These are phyloP conservation scores for Chlorops oryzae DNA, from an alignment of 1,140 invertebrate genomes.

Conservation along the genomic window DNA sequence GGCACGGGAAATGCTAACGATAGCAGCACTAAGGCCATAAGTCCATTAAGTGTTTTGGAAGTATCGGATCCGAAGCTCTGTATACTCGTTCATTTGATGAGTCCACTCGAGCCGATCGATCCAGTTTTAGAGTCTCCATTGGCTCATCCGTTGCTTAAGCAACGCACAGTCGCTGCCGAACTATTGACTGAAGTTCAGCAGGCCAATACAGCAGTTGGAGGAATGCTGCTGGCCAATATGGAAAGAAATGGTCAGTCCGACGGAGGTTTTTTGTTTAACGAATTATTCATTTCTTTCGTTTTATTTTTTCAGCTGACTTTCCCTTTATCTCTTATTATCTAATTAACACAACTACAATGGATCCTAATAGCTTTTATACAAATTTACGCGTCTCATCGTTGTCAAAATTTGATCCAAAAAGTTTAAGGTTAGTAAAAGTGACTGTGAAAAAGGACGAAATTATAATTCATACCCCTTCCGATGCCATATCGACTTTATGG, in stretches of 20 bases:
- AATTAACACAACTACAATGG: slow-evolving; percentile 76
- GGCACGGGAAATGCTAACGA: too few species aligned
- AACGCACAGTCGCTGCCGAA: slow-evolving; percentile 69
- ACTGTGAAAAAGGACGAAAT: too few species aligned
- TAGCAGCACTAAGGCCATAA: slow-evolving; percentile 49
- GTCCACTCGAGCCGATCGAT: slow-evolving; percentile 73
- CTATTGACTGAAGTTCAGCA: slow-evolving; percentile 66
- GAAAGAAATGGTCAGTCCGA: slow-evolving; percentile 67
- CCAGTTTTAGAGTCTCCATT: slow-evolving; percentile 76
- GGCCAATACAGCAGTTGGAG: slow-evolving; percentile 64
- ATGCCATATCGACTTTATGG: too few species aligned
- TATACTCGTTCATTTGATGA: slow-evolving; percentile 81
- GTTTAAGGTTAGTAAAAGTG: slow-evolving; percentile 34
- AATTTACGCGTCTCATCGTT: slow-evolving; percentile 72
- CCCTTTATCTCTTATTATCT: slow-evolving; percentile 87
- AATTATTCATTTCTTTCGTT: not conserved
- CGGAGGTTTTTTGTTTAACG: not conserved
- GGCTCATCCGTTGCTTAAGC: slow-evolving; percentile 65
- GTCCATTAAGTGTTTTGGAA: slow-evolving; percentile 69
- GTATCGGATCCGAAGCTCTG: slow-evolving; percentile 82
- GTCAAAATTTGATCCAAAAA: slow-evolving; percentile 73
- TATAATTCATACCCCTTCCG: not conserved
- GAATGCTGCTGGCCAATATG: slow-evolving; percentile 82
- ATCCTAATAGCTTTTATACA: slow-evolving; percentile 77
- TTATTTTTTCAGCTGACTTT: slow-evolving; percentile 65